These are phyloP conservation scores for Hylaeus volcanicus DNA, from an alignment of 1,140 invertebrate genomes.

Conservation along the genomic window DNA sequence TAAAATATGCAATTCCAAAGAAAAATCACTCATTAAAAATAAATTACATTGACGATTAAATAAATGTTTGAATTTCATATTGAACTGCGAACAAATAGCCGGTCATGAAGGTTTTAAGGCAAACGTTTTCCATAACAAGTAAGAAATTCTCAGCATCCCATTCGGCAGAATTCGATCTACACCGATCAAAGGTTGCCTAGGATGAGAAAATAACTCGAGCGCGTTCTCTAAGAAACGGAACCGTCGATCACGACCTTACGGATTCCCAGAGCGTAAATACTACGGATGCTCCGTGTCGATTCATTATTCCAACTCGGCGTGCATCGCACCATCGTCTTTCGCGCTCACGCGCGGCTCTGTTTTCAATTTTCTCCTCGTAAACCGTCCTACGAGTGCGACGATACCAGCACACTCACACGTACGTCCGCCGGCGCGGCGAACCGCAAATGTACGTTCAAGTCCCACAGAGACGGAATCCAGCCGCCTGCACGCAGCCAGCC, in stretches of 20 bases:
- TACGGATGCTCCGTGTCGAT: slow-evolving; percentile 30
- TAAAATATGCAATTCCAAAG: no score
- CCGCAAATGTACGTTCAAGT: slow-evolving; percentile 26
- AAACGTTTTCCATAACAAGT: no score
- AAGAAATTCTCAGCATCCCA: no score
- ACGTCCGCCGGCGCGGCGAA: not conserved
- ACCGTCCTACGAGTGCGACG: slow-evolving; percentile 35
- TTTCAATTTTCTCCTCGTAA: slow-evolving; percentile 62
- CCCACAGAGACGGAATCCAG: not conserved
- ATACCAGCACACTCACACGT: slow-evolving; percentile 7
- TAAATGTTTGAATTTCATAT: no score
- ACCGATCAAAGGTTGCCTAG: not conserved
- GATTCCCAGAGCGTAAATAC: not conserved
- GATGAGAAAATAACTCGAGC: no score
- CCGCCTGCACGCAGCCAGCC: slow-evolving; percentile 8
- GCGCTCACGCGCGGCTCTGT: slow-evolving; percentile 51
- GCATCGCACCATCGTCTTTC: slow-evolving; percentile 56
- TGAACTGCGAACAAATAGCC: no score
- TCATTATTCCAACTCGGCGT: slow-evolving; percentile 53
- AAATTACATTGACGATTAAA: no score
- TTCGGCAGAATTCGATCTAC: no score
- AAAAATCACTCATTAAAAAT: no score
- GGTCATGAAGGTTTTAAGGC: no score
- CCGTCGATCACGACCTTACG: not conserved
- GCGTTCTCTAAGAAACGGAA: no score